Conservation (phyloP, 1,140 invertebrate species). For the Pseudomyrmex flavicornis region DNA sequence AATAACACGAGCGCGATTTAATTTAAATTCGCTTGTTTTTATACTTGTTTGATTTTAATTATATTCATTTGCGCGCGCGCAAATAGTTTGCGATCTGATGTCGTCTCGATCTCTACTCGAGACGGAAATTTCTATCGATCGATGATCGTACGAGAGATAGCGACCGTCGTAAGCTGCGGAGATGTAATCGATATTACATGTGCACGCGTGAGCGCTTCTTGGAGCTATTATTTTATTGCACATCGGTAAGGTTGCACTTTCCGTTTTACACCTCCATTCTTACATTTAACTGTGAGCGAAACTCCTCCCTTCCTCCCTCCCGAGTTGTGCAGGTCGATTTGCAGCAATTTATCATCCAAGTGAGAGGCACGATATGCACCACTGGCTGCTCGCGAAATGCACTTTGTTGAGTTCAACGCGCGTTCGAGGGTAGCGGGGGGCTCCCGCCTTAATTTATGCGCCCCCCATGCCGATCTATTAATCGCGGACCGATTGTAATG, state of each 20-base stretch:
- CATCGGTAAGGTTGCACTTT: background rate
- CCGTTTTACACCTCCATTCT: background rate
- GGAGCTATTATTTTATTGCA: constrained; percentile 22
- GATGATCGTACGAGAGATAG: constrained; percentile 10
- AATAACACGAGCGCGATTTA: background rate
- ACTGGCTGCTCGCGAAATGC: constrained; percentile 7
- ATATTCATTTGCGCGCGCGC: constrained; percentile 1
- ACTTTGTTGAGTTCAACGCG: constrained; percentile 21
- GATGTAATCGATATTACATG: constrained; percentile 20
- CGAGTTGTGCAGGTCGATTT: constrained; percentile 19
- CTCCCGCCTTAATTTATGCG: constrained; percentile 53
- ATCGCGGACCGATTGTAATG: constrained; percentile 41
- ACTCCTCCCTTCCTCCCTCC: background rate
- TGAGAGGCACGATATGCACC: constrained; percentile 2
- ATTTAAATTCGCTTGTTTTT: constrained; percentile 10
- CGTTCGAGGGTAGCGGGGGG: constrained; percentile 25
- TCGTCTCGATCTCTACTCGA: constrained; percentile 12
- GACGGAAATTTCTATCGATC: constrained; percentile 12
- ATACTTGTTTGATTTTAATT: background rate
- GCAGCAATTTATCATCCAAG: constrained; percentile 29
- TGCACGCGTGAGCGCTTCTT: background rate
- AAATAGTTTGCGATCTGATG: background rate
- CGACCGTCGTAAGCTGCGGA: constrained; percentile 11
- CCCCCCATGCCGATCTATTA: constrained; percentile 42
- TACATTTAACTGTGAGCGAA: background rate